Evolutionary conservation across 2,888 invertebrate species (phyloP), one percentile per base, ranked within the genome.

Genomic region (Plutella xylostella): DNA sequence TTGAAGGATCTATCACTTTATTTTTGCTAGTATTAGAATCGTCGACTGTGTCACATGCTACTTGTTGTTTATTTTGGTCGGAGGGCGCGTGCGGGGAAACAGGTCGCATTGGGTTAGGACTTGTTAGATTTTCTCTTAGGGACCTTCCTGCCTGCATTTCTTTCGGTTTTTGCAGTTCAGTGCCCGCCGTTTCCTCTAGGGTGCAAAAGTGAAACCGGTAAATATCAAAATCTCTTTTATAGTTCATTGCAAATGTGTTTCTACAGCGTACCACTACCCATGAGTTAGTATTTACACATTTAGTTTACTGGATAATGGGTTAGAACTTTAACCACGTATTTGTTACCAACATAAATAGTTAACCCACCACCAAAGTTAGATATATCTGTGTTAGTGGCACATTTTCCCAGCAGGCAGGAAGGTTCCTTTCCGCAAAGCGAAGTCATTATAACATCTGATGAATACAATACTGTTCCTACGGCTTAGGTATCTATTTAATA

Each of bases 101-200:
- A 63, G 76, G 73, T 68, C 63, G 72, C 67, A 68, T 64, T 67
- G 70, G 59, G 60, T 61, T 72, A 67, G 76, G 73, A 75, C 71
- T 74, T 63, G 64, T 65, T 64, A 76, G 60, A 65, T 74, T 74
- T 70, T 69, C 68, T 66, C 68, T 74, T 72, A 74, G 72, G 77
- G 87, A 87, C 88, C 88, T 88, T 88, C 88, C 88, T 88, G 88
- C 88, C 88, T 88, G 86, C 85, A 68, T 76, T 67, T 78, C 70
- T 70, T 72, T 76, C 65, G 73, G 64, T 69, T 72, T 82, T 76
- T 78, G 80, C 73, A 76, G 80, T 68, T 79, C 80, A 82, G 74
- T 78, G 71, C 73, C 75, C 80, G 83, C 59, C 68, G 82, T 66
- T 72, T 78, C 80, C 69, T 83, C 83, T 83, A 80, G 77, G 82